Evolutionary conservation across 2,888 invertebrate genomes (phyloP).

Genomic region (Thereva nobilitata): DNA sequence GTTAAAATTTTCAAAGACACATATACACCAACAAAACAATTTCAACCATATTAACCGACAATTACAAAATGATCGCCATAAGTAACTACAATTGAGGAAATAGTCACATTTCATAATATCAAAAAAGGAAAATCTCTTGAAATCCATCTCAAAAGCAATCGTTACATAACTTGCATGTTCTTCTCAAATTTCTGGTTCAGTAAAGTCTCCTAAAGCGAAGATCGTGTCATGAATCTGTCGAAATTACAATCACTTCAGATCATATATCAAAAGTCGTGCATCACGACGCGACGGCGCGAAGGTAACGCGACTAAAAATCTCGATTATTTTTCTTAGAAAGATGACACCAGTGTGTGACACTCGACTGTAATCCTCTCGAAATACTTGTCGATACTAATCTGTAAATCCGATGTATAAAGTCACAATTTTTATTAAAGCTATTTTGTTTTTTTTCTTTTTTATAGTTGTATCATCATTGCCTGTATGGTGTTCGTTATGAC

Average conservation of each 20-base stretch:
- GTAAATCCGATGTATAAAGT: not conserved
- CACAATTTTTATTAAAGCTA: not conserved
- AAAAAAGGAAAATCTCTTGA: too few relatives aligned
- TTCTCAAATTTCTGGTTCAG: too few relatives aligned
- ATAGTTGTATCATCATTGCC: slow-evolving; percentile 90
- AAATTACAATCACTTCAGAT: not conserved
- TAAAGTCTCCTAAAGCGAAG: not conserved
- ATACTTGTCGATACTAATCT: not conserved
- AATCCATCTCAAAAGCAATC: too few relatives aligned
- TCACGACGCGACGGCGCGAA: not conserved
- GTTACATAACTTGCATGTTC: too few relatives aligned
- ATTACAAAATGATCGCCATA: too few relatives aligned
- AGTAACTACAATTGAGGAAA: too few relatives aligned
- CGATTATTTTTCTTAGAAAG: not conserved
- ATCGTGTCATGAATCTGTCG: not conserved
- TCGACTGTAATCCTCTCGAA: not conserved
- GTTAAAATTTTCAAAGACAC: too few relatives aligned
- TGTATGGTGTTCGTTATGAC: slow-evolving; percentile 85
- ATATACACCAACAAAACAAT: not conserved
- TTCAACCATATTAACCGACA: not conserved
- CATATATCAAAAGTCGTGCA: slow-evolving; percentile 7
- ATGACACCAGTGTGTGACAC: not conserved
- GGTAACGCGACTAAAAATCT: not conserved
- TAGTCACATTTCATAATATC: too few relatives aligned
- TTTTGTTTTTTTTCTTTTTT: slow-evolving; percentile 48